Percentiles rank a stretch among this genome's conserved stretches.
Conservation (phyloP, 2,113 vertebrate species). For the Sula dactylatra region DNA sequence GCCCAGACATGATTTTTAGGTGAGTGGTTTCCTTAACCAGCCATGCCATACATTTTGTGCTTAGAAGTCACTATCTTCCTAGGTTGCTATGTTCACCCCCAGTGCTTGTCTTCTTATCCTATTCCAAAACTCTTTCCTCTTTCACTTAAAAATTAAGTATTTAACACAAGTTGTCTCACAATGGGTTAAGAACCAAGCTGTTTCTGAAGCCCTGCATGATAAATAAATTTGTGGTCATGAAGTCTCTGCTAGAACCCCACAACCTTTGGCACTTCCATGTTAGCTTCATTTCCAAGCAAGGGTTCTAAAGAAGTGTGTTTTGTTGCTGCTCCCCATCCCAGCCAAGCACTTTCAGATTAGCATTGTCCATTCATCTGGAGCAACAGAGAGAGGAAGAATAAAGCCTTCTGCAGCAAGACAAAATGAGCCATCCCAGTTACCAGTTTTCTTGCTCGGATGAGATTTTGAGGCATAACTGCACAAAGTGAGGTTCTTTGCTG, state of each 20-base stretch:
- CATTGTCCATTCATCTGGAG: background rate
- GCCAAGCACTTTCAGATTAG: background rate
- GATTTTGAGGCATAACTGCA: background rate
- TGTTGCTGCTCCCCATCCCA: background rate
- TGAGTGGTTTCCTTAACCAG: background rate
- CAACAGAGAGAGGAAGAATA: background rate
- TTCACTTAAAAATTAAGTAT: background rate
- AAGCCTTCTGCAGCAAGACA: background rate
- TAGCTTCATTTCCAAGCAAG: background rate
- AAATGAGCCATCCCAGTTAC: background rate
- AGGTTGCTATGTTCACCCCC: background rate
- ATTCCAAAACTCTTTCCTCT: background rate
- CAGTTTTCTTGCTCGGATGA: background rate
- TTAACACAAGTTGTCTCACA: background rate
- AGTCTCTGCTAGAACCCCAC: background rate
- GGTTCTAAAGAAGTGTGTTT: background rate
- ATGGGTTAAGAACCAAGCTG: background rate
- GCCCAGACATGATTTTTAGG: background rate
- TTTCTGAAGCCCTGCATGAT: background rate
- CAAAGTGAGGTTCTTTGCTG: background rate
- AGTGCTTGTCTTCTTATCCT: background rate
- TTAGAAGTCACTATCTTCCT: background rate
- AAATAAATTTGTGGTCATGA: background rate
- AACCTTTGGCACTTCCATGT: background rate
- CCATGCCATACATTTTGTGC: background rate